Evolutionary conservation across 1,140 invertebrate species (phyloP), one percentile per base, ranked within the genome.

Genomic region (Aphis gossypii): DNA sequence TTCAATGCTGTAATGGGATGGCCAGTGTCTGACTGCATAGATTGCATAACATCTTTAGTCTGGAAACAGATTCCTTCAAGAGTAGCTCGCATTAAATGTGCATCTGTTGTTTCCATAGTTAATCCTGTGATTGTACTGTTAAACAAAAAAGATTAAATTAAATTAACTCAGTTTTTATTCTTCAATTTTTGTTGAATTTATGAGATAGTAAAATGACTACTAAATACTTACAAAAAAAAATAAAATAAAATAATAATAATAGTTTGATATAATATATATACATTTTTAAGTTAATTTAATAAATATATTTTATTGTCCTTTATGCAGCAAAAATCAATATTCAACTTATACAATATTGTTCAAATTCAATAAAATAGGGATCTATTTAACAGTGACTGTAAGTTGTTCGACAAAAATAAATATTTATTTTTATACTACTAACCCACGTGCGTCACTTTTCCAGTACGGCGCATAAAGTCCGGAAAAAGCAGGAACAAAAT

Each of bases 1-100:
- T 98, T 96, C 0, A 99, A 95, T 94, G 97, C 97, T 11, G 96
- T 96, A 76, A 98, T 95, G 35, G 97, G 96, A 95, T 97, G 96
- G n/a, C 98, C 97, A 95, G 98, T 98, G 95, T 99, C 98, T 95
- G 98, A 97, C 94, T 98, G 96, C 98, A 99, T 99, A 0, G 98
- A 98, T 95, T 98, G 97, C 25, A 98, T 95, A 94, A 97, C 96
- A 95, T 97, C 98, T 95, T 97, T 96, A 0, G 98, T 99, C 96
- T 99, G 99, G 95, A 99, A 99, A 94, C 98, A 99, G 1, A 99
- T 97, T 20, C 99, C 97, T 96, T 99, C 99, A 30, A 99, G 95
- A 0, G 98, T 98, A 1, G 99, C 99, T 95, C 99, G 96, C 54
- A 98, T 97, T 94, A 99, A 98, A 95, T 99, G 99, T 94, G 97